Conservation (phyloP, 2,797 vertebrate genomes). For the Lepidocolaptes lacrymiger region DNA sequence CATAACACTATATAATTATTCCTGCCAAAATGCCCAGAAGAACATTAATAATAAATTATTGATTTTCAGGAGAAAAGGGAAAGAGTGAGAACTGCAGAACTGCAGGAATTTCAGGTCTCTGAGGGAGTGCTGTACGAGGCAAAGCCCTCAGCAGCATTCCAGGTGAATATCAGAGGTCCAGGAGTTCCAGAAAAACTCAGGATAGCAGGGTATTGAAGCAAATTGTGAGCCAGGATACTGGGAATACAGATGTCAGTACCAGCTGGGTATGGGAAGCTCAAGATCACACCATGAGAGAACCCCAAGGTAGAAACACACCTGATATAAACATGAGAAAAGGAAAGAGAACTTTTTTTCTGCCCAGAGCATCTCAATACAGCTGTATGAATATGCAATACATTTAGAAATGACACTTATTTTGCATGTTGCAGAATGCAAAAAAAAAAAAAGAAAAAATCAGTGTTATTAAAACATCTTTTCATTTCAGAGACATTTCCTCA, state of each 20-base stretch:
- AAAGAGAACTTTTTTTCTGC: neutral
- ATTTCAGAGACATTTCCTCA: neutral
- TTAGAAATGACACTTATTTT: neutral
- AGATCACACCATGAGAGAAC: neutral
- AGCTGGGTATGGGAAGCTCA: neutral
- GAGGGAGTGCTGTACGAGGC: neutral
- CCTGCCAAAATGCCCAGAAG: slow-evolving; percentile 26
- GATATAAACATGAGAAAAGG: neutral
- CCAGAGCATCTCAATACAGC: neutral
- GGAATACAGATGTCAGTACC: neutral
- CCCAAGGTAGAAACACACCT: neutral
- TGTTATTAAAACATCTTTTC: neutral
- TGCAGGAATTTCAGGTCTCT: neutral
- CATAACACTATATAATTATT: slow-evolving; percentile 5
- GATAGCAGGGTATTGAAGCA: neutral
- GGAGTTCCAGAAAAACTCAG: neutral
- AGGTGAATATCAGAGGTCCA: neutral
- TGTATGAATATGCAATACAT: neutral
- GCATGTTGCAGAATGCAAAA: neutral
- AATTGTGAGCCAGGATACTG: neutral
- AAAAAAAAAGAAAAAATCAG: neutral
- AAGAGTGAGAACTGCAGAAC: neutral
- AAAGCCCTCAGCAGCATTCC: neutral
- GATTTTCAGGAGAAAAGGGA: neutral
- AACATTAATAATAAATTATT: slow-evolving; percentile 29